Evolutionary conservation across 2,888 invertebrate genomes (phyloP), one percentile per base, ranked within the genome.

Genomic region (Operophtera brumata): DNA sequence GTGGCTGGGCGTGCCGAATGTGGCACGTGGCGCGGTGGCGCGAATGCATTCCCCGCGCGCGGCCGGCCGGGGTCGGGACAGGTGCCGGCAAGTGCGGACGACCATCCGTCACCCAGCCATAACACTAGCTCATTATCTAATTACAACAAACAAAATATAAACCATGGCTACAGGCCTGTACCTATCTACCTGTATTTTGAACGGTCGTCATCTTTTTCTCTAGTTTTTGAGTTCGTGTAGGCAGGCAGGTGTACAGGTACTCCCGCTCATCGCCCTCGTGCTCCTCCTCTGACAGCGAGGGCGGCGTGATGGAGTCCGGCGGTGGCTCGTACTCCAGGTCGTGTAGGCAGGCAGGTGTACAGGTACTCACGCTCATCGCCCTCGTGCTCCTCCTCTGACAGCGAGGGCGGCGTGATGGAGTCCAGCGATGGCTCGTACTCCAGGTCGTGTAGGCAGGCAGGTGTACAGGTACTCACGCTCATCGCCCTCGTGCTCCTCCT

Each of bases 21-120:
- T 30, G 43, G 69, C 80, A 78, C 79, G 80, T 80, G 75, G 66
- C 66, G 68, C 55, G 72, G 76, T 71, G 78, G 40, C 62, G 70
- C 77, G 66, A 76, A 77, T 78, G 65, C 51, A 56, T 45, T 56
- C 47, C 51, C 64, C 54, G 41, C 55, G 46, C 42, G 54, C 49
- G 36, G 2, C 13, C 40, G 49, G 39, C 45, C 42, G 54, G 47
- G 36, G 2, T 36, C 40, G 49, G 39, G 46, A 25, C 53, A 54
- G 60, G 61, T 50, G 40, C 54, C 61, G 61, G 1, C 2, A 9
- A 9, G 30, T 30, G 30, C 8, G 30, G 30, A 30, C 2, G 9
- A 30, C 34, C 12, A 2, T 4, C 34, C 36, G 11, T 11, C 11
- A 6, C 34, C 6, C 34, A 30, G 30, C 2, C 20, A 20, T 20